Evolutionary conservation across 2,113 vertebrate species (phyloP).

Genomic region (Alligator mississippiensis): DNA sequence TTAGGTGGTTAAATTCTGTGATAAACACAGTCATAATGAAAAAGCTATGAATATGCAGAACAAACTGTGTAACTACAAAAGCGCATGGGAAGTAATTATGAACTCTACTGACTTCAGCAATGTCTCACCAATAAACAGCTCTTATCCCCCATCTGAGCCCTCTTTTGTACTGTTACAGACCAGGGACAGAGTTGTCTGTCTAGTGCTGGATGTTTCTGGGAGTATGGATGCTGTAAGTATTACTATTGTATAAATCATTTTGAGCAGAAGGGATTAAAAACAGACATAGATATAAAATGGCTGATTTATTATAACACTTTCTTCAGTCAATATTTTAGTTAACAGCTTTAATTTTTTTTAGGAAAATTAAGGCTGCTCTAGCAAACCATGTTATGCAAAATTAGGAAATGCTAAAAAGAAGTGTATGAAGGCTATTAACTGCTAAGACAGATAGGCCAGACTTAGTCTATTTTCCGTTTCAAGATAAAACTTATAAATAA

Average conservation of each 20-base stretch:
- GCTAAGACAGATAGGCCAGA: neutral
- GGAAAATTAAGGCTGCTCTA: neutral
- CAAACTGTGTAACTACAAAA: constrained; percentile 72
- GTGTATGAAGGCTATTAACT: neutral
- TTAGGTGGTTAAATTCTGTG: constrained; percentile 79
- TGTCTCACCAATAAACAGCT: neutral
- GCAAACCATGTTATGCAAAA: neutral
- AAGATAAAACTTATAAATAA: neutral
- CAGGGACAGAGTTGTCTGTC: constrained; percentile 55
- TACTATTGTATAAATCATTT: neutral
- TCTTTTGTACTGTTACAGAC: constrained; percentile 66
- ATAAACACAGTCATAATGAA: constrained; percentile 68
- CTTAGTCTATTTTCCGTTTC: neutral
- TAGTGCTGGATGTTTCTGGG: constrained; percentile 80
- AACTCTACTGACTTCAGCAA: constrained; percentile 68
- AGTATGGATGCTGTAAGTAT: constrained; percentile 70
- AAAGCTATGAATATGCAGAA: constrained; percentile 82
- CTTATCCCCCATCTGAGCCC: neutral
- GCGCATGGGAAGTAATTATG: constrained; percentile 76
- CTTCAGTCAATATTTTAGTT: neutral
- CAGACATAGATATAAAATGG: neutral
- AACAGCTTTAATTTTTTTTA: neutral
- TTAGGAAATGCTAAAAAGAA: neutral
- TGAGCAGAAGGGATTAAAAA: neutral
- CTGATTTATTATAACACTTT: neutral